These are phyloP conservation scores for Tipula confusa DNA, from an alignment of 2,888 invertebrate genomes.

Conservation along the genomic window DNA sequence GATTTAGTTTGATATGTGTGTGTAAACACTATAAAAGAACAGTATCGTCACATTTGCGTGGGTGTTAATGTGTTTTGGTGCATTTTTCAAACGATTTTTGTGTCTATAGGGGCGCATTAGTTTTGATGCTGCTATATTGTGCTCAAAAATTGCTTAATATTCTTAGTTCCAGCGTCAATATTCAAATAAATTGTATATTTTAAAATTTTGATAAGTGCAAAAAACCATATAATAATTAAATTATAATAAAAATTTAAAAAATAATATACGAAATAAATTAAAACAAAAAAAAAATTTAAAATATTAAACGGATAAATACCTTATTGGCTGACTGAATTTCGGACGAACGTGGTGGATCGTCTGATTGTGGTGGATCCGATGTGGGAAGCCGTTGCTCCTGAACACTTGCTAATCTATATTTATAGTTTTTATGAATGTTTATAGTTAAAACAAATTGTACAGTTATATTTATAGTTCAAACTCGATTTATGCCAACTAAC, in stretches of 20 bases:
- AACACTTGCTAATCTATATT: constrained; percentile 82
- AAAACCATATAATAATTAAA: constrained; percentile 26
- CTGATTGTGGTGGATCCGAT: constrained; percentile 58
- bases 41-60: neutral
- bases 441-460: neutral
- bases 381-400: constrained; percentile 83
- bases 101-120: neutral
- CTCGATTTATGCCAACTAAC: too few species aligned
- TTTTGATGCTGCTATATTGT: neutral
- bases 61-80: neutral
- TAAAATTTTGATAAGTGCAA: constrained; percentile 7
- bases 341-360: constrained; percentile 52
- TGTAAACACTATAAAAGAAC: neutral
- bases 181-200: neutral
- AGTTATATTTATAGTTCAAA: neutral
- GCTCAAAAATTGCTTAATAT: neutral
- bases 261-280: neutral
- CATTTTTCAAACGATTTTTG: neutral
- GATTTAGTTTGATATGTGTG: neutral
- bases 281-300: constrained; percentile 30
- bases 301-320: constrained; percentile 52
- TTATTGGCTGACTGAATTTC: constrained; percentile 63
- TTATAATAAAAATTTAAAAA: neutral
- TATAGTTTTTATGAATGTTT: neutral
- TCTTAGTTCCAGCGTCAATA: neutral